Base-by-base conservation (phyloP, 2,888 invertebrate genomes). In the Aquatica leii region DNA sequence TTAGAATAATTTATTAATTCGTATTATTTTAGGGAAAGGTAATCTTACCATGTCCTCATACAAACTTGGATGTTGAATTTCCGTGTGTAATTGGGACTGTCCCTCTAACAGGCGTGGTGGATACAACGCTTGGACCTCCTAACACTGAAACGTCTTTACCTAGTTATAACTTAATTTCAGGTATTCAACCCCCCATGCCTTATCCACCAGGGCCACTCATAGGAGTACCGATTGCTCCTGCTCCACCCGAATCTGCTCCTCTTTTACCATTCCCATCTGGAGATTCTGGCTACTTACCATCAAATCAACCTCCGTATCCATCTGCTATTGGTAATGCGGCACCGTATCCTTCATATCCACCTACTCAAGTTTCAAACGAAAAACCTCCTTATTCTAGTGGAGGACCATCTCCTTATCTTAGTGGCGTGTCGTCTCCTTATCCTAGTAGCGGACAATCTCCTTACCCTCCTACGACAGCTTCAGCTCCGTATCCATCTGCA, bases 31-130 rank as follows among this genome's bases (percentile, higher is more conserved):
- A 57, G 56, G 55, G 15, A 34, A 34, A 57, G 35, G 49, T 48
- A 5, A 18, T 48, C 1, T 21, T 57, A 11, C 56, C 56, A 15
- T 57, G 21, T 48, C 56, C 56, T 15, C 49, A 57, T 34, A 9
- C 17, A 1, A 57, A 57, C 48, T 34, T 57, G 14, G 15, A 8
- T 11, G 15, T 6, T n/a, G 8, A 24, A 35, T n/a, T 48, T 15
- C 56, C 56, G 1, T 12, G 46, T 24, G 35, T 17, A 20, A 57
- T 57, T 37, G 56, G 56, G 1, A 17, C 34, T 6, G 24, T 48
- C 1, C 56, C 56, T 48, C 34, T 57, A 31, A 17, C 56, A 4
- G 56, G 37, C 14, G 31, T 31, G 14, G 15, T 3, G 8, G n/a
- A n/a, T n/a, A n/a, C n/a, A n/a, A n/a, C n/a, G n/a, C 4, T 20